phyloP scores from a whole-genome alignment of 2,113 vertebrate genomes.

The Pan troglodytes region NHGRI_mPanTro3-v2.1_pri NC_072413.2:66864501-66865000 shows the following conservation, averaged over 20 bases:
- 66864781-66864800: neutral
- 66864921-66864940: neutral
- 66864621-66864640: neutral
- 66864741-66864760: neutral
- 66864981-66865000: neutral
- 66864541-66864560: neutral
- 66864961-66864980: neutral
- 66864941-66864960: neutral
- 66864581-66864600: neutral
- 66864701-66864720: neutral
- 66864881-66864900: neutral
- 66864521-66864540: neutral
- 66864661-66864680: neutral
- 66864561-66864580: constrained; percentile 23
- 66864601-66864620: neutral
- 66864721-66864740: neutral
- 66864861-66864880: neutral
- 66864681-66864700: neutral
- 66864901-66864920: neutral
- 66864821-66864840: neutral
- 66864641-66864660: neutral
- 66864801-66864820: neutral
- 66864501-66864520: neutral
- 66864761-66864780: neutral
- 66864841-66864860: neutral